Base-by-base conservation (phyloP, 2,113 vertebrate genomes). In the Isichthys henryi region DNA sequence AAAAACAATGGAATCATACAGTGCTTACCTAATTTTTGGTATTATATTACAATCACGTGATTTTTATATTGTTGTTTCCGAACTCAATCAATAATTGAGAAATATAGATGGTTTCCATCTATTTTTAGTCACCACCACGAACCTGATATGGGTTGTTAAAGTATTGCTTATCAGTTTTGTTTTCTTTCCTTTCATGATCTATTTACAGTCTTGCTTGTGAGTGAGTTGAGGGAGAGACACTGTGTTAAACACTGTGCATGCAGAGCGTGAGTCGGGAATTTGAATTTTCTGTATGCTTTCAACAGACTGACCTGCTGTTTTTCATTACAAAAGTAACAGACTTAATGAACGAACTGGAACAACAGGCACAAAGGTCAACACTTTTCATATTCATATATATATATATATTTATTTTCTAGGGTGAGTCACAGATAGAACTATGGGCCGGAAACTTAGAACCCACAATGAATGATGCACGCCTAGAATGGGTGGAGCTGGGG, bases 261-360 rank as follows among this genome's bases (percentile, higher is more conserved):
- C 53, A 86, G 83, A 62, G 56, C 8, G 39, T 86, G 58, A 86
- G 53, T 86, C 84, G 87, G 56, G 45, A 87, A 87, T 43, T 13
- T 52, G 11, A 49, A 66, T 52, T 17, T 13, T 35, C 45, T 52
- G 31, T 56, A 35, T 89, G 89, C 15, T 23, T 66, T 49, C 27
- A 27, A 19, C 56, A 87, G 58, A 82, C 88, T 7, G 50, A 35
- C 43, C 89, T 70, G 50, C 83, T 89, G 84, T 89, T 86, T 89
- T 56, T 84, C 46, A 70, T 89, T 86, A 89, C 39, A 35, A 66
- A 21, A 35, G 31, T 2, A 62, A 43, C 23, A 89, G 39, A 45
- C 15, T 13, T 43, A 23, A 21, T 13, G 74, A 46, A 89, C 35
- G 13, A 52, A 86, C 35, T 31, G 45, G 56, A 43, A 23, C n/a